Percentiles rank a stretch among this genome's conserved stretches.
Conservation (phyloP, 92 coral and sea anemone genomes). For the Palythoa heliodiscus region DNA sequence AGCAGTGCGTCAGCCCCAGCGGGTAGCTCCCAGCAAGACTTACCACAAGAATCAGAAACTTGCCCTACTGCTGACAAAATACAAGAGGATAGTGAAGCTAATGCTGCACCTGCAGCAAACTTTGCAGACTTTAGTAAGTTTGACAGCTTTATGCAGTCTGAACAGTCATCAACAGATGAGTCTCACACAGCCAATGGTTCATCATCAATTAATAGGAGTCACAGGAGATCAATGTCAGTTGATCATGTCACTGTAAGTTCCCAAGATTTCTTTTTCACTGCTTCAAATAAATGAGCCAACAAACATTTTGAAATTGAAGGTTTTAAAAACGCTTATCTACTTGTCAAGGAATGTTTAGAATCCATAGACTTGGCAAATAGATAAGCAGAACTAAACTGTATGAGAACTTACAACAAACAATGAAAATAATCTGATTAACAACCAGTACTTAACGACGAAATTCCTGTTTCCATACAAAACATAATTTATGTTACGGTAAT, state of each 20-base stretch:
- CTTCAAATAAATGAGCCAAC: neutral
- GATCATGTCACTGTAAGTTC: slow-evolving; percentile 76
- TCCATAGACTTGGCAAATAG: too few species aligned
- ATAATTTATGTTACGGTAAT: too few species aligned
- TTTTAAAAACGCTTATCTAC: neutral
- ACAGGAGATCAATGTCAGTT: slow-evolving; percentile 84
- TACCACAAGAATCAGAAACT: slow-evolving; percentile 21
- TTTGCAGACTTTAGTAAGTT: slow-evolving; percentile 98
- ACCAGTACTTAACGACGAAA: too few species aligned
- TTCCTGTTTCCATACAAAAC: too few species aligned
- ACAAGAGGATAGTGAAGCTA: slow-evolving; percentile 26
- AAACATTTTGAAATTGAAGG: neutral
- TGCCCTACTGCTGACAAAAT: slow-evolving; percentile 42
- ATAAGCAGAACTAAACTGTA: too few species aligned
- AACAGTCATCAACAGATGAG: slow-evolving; percentile 60
- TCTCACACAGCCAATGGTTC: slow-evolving; percentile 30
- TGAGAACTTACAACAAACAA: too few species aligned
- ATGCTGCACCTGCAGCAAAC: slow-evolving; percentile 61
- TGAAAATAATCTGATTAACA: too few species aligned
- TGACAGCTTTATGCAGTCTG: slow-evolving; percentile 70
- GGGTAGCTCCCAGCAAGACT: slow-evolving; percentile 16
- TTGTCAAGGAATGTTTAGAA: neutral
- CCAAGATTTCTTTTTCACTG: neutral
- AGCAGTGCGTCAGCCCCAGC: slow-evolving; percentile 54
- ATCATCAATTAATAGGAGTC: slow-evolving; percentile 53